These are phyloP conservation scores for Nicator chloris DNA, from an alignment of 2,113 vertebrate species.

Conservation along the genomic window DNA sequence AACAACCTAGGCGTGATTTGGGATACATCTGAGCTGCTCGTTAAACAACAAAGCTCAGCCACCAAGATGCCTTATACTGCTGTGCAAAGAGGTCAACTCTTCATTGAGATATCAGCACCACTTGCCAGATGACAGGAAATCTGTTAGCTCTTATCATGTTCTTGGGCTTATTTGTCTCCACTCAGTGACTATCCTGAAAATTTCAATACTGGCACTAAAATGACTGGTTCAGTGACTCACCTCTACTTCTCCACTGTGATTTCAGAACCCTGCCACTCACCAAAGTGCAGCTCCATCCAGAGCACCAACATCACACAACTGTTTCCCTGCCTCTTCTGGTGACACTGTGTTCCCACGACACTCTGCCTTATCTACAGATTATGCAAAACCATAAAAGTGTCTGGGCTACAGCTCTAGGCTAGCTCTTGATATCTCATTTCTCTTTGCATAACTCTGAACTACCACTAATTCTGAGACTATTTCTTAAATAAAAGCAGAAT, in stretches of 20 bases:
- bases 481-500: neutral
- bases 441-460: neutral
- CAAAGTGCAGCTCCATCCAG: neutral
- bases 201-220: neutral
- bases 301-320: neutral
- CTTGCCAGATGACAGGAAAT: neutral
- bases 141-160: neutral
- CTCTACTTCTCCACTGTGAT: neutral
- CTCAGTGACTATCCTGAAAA: neutral
- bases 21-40: neutral
- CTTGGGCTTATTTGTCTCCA: neutral
- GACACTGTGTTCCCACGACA: neutral
- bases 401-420: neutral
- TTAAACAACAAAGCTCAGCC: neutral
- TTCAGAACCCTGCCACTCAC: neutral
- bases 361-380: neutral
- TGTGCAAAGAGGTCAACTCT: neutral
- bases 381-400: neutral
- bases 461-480: neutral
- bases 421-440: neutral
- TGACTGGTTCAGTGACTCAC: neutral
- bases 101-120: neutral
- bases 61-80: neutral
- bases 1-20: neutral
- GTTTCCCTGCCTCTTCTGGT: neutral